A percentile compares a stretch with the other conserved stretches of the same genome.
phyloP scores from a whole-genome alignment of 2,888 invertebrate species.

The Trachelus tabidus region DNA sequence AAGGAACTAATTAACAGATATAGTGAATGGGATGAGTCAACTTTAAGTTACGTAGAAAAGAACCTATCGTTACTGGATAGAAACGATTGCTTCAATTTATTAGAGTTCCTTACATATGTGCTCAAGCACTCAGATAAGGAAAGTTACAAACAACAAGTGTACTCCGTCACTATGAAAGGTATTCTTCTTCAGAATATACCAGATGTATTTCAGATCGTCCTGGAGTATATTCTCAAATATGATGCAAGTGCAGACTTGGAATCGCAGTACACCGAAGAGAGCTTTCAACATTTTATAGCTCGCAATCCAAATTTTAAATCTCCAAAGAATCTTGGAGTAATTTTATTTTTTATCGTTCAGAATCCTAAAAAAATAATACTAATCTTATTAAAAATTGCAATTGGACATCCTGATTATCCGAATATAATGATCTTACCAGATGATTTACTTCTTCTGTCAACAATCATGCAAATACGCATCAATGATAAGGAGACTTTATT shows the following conservation, averaged over 20 bases:
- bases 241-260: slow-evolving; percentile 42
- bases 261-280: slow-evolving; percentile 32
- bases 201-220: slow-evolving; percentile 41
- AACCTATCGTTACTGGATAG: slow-evolving; percentile 34
- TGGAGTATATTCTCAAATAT: slow-evolving; percentile 43
- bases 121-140: slow-evolving; percentile 30
- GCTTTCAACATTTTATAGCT: slow-evolving; percentile 42
- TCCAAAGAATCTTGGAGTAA: slow-evolving; percentile 19
- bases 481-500: slow-evolving; percentile 34
- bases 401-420: slow-evolving; percentile 42
- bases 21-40: slow-evolving; percentile 48
- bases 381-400: slow-evolving; percentile 46
- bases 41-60: slow-evolving; percentile 34
- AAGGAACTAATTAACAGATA: slow-evolving; percentile 44
- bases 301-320: slow-evolving; percentile 38
- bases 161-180: slow-evolving; percentile 31
- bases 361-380: slow-evolving; percentile 45
- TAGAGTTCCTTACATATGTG: slow-evolving; percentile 45
- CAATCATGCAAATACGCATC: slow-evolving; percentile 44
- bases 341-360: slow-evolving; percentile 41
- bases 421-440: slow-evolving; percentile 43
- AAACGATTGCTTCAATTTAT: slow-evolving; percentile 38
- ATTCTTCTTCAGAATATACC: slow-evolving; percentile 36
- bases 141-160: slow-evolving; percentile 31
- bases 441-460: slow-evolving; percentile 41